phyloP scores from a whole-genome alignment of 2,888 invertebrate species.

The Nipponacmea schrenckii region DNA sequence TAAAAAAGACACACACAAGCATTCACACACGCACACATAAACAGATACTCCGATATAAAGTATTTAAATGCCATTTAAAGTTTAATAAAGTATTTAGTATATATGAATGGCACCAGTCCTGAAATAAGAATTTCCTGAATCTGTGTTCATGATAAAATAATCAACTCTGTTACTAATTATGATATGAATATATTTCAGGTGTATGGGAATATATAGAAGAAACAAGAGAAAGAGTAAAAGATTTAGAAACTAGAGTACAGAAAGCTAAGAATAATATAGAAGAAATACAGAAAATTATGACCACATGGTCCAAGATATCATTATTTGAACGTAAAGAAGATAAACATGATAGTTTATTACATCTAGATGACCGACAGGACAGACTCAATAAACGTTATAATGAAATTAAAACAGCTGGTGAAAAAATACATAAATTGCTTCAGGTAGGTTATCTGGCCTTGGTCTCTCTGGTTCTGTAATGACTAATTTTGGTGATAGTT shows the following conservation, averaged over 20 bases:
- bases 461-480: not conserved
- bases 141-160: too few species aligned
- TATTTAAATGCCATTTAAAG: too few species aligned
- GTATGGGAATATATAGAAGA: conserved; percentile 85
- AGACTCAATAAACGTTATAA: conserved; percentile 81
- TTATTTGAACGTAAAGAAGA: conserved; percentile 90
- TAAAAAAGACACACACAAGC: too few species aligned
- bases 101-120: too few species aligned
- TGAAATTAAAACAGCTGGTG: conserved; percentile 80
- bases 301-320: conserved; percentile 84
- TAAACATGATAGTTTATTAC: conserved; percentile 84
- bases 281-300: conserved; percentile 82
- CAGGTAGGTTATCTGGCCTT: conserved; percentile 61
- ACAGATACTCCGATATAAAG: too few species aligned
- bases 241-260: conserved; percentile 81
- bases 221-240: conserved; percentile 81
- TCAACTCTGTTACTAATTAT: conserved; percentile 1
- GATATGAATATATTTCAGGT: conserved; percentile 70
- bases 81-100: too few species aligned
- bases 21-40: too few species aligned
- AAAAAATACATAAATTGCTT: conserved; percentile 79
- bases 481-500: too few species aligned
- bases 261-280: conserved; percentile 87
- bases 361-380: conserved; percentile 84
- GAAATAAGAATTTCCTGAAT: too few species aligned